A percentile compares a stretch with the other conserved stretches of the same genome.
These are phyloP conservation scores for Chironomus striatipennis DNA, from an alignment of 1,140 invertebrate genomes.

Conservation along the genomic window DNA sequence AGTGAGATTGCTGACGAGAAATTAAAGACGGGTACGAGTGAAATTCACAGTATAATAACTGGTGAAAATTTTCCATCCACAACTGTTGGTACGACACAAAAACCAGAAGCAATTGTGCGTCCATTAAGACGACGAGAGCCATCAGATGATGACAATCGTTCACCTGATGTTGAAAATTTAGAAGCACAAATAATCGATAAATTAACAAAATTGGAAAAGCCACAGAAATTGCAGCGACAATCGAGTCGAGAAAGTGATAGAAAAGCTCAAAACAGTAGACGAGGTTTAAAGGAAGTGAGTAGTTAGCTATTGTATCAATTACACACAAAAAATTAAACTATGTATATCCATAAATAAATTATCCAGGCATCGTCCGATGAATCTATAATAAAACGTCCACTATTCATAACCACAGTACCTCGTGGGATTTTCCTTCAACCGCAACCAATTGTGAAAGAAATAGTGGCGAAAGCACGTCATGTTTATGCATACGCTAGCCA, in stretches of 20 bases:
- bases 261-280: not conserved
- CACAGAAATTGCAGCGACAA: not conserved
- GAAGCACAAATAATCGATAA: conserved; percentile 21
- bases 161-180: not conserved
- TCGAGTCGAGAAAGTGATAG: not conserved
- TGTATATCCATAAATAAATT: not conserved
- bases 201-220: conserved; percentile 16
- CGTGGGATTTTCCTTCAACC: conserved; percentile 67
- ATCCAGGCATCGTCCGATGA: conserved; percentile 15
- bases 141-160: conserved; percentile 21
- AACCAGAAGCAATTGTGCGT: conserved; percentile 16
- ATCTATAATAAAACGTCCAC: conserved; percentile 38
- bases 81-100: not conserved
- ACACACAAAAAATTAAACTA: not conserved
- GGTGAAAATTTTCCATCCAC: too few relatives aligned
- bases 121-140: not conserved
- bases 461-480: not conserved
- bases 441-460: not conserved
- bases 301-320: not conserved
- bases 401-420: conserved; percentile 70
- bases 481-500: not conserved
- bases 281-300: conserved; percentile 7
- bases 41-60: too few relatives aligned
- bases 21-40: too few relatives aligned
- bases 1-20: not conserved